Evolutionary conservation across 2,797 vertebrate genomes (phyloP).

Genomic region (Pteropus rufus): DNA sequence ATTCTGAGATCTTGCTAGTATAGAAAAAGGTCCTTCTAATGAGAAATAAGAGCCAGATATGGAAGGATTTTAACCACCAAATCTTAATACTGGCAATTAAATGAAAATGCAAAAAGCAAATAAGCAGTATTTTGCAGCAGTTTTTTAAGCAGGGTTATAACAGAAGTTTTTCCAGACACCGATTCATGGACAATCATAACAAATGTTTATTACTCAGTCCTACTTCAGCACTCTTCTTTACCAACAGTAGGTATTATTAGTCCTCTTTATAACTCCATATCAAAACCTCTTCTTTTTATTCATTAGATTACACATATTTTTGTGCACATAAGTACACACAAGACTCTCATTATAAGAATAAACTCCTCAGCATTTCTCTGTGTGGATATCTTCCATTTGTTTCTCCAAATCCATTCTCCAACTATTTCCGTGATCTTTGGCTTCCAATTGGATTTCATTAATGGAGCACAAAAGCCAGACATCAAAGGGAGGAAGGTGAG

Average conservation of each 20-base stretch:
- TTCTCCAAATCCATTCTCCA: background rate
- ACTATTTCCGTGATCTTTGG: background rate
- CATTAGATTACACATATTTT: background rate
- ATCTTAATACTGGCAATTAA: slow-evolving; percentile 31
- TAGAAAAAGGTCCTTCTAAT: background rate
- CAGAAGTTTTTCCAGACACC: background rate
- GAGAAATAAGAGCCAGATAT: background rate
- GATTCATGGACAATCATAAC: background rate
- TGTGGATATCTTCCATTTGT: background rate
- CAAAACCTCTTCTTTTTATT: background rate
- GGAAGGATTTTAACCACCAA: background rate
- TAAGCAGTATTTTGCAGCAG: background rate
- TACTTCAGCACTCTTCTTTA: background rate
- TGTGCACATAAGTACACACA: background rate
- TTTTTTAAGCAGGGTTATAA: background rate
- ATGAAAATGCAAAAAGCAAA: background rate
- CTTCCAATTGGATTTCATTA: background rate
- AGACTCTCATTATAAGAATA: background rate
- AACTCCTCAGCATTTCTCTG: background rate
- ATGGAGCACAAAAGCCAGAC: background rate
- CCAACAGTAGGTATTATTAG: background rate
- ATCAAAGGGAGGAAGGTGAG: background rate
- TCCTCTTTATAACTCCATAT: background rate
- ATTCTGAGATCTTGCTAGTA: background rate
- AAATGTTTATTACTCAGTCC: background rate